These are phyloP conservation scores for Suillia variegata DNA, from an alignment of 2,888 invertebrate species.

Conservation along the genomic window DNA sequence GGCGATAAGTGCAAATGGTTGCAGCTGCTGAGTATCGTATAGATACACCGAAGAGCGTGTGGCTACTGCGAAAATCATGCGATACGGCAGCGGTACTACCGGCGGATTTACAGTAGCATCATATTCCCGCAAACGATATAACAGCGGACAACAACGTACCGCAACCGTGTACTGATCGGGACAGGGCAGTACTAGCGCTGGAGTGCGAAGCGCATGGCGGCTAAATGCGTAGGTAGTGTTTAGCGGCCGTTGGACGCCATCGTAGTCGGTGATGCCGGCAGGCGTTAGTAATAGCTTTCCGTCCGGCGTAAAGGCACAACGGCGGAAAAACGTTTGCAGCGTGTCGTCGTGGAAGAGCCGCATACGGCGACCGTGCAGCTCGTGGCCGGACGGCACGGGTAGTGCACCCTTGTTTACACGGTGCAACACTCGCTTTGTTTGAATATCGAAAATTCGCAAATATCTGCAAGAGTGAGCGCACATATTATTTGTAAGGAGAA, in stretches of 20 bases:
- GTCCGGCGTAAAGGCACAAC: constrained; percentile 89
- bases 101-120: constrained; percentile 63
- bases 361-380: constrained; percentile 67
- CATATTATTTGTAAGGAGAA: no score
- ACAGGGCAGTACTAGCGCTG: constrained; percentile 78
- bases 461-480: constrained; percentile 63
- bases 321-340: constrained; percentile 89
- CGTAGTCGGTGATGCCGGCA: constrained; percentile 80
- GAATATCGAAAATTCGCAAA: constrained; percentile 72
- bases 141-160: constrained; percentile 78
- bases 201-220: constrained; percentile 70
- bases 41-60: constrained; percentile 84
- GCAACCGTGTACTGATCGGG: constrained; percentile 82
- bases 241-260: constrained; percentile 68
- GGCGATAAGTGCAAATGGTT: constrained; percentile 79
- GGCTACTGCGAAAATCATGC: constrained; percentile 90
- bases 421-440: constrained; percentile 70
- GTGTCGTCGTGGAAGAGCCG: constrained; percentile 91
- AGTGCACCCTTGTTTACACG: constrained; percentile 69
- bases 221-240: constrained; percentile 68
- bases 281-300: constrained; percentile 91
- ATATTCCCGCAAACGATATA: constrained; percentile 67
- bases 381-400: constrained; percentile 66
- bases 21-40: constrained; percentile 84
- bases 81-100: constrained; percentile 70